Percentiles rank a stretch among this genome's conserved stretches.
These are phyloP conservation scores for Cladopsammia gracilis DNA, from an alignment of 64 coral and sea anemone species.

Conservation along the genomic window DNA sequence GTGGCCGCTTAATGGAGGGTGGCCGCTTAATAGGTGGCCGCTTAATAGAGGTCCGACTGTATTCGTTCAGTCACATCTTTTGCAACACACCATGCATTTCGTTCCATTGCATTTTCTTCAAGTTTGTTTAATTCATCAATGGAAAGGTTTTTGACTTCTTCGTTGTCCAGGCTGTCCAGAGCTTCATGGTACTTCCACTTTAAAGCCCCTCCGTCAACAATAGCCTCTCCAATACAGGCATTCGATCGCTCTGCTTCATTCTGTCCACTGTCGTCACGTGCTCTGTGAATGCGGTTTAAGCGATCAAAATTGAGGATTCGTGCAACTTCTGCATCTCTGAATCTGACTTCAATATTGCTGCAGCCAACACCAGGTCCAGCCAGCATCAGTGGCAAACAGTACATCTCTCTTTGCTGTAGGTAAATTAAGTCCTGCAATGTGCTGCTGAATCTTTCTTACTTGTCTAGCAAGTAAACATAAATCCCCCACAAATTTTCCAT, in stretches of 20 bases:
- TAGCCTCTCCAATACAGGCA: conserved; percentile 70
- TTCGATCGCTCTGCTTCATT: conserved; percentile 70
- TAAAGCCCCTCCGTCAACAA: conserved; percentile 59
- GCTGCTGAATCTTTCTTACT: conserved; percentile 27
- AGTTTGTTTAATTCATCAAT: background rate
- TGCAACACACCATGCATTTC: conserved; percentile 28
- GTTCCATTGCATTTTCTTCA: background rate
- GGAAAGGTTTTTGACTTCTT: conserved; percentile 46
- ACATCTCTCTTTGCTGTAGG: conserved; percentile 60
- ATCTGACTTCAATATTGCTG: conserved; percentile 63
- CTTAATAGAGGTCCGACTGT: no score
- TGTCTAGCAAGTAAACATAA: conserved; percentile 49
- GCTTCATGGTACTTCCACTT: conserved; percentile 67
- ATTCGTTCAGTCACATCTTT: conserved; percentile 60
- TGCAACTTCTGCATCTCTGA: conserved; percentile 56
- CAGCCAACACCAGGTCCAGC: conserved; percentile 53
- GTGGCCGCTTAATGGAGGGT: no score
- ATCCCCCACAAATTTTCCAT: conserved; percentile 62
- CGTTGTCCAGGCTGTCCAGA: conserved; percentile 29
- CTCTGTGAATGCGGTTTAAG: conserved; percentile 53
- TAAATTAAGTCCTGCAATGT: conserved; percentile 48
- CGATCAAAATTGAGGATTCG: conserved; percentile 48
- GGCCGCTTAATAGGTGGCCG: no score
- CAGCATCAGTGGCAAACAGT: conserved; percentile 60
- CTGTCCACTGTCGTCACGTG: conserved; percentile 62